A percentile compares a stretch with the other conserved stretches of the same genome.
Evolutionary conservation across 2,888 invertebrate species (phyloP).

Genomic region (Proisotoma minuta): DNA sequence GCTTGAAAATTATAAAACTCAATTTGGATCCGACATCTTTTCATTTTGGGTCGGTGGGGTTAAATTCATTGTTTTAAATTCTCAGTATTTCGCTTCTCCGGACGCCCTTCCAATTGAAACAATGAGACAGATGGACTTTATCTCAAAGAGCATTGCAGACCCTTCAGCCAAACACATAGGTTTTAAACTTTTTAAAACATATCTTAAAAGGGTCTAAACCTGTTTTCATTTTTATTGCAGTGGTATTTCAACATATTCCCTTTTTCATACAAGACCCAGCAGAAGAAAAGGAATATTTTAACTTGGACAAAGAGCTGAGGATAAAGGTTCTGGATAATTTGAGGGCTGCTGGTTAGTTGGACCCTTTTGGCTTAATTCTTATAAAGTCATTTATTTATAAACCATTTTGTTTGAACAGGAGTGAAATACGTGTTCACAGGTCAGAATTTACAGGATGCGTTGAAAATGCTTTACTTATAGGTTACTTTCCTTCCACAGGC

Average conservation of each 20-base stretch:
- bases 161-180: conserved; percentile 39
- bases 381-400: background rate
- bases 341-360: conserved; percentile 49
- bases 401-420: background rate
- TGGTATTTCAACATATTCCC: conserved; percentile 55
- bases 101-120: conserved; percentile 49
- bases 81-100: conserved; percentile 52
- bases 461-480: too few relatives aligned
- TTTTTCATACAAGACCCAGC: conserved; percentile 51
- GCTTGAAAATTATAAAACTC: conserved; percentile 48
- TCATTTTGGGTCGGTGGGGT: conserved; percentile 55
- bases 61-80: conserved; percentile 54
- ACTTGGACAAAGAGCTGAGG: conserved; percentile 49
- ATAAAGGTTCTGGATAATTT: conserved; percentile 51
- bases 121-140: conserved; percentile 52
- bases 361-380: background rate
- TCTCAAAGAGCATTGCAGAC: conserved; percentile 49
- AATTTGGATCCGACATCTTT: conserved; percentile 55
- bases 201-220: background rate
- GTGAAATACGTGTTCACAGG: conserved; percentile 53
- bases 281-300: conserved; percentile 51
- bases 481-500: too few relatives aligned
- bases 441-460: too few relatives aligned
- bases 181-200: conserved; percentile 2
- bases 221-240: conserved; percentile 29